phyloP scores from a whole-genome alignment of 2,113 vertebrate species.

The Echinops telfairi region DNA sequence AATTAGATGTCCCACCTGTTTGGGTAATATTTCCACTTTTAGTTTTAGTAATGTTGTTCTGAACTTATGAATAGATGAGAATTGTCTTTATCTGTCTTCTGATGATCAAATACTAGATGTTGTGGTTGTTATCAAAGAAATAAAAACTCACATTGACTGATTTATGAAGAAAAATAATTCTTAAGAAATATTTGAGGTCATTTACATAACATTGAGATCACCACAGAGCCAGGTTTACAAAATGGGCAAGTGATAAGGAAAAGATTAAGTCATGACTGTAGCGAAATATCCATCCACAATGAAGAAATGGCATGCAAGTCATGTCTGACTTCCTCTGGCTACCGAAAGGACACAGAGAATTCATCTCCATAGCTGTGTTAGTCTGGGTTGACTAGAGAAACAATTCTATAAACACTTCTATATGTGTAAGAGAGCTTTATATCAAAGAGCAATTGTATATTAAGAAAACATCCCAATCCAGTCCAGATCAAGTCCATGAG shows the following conservation, averaged over 20 bases:
- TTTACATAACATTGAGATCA: neutral
- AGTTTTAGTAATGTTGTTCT: neutral
- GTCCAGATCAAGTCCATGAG: too few relatives aligned
- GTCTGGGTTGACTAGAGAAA: too few relatives aligned
- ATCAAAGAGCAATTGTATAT: too few relatives aligned
- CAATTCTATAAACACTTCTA: too few relatives aligned
- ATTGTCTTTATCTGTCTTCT: slow-evolving; percentile 23
- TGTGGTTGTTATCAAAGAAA: slow-evolving; percentile 55
- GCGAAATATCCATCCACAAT: neutral
- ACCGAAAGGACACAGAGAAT: too few relatives aligned
- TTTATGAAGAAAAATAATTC: neutral
- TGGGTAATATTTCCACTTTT: slow-evolving; percentile 5
- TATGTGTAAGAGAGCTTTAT: too few relatives aligned
- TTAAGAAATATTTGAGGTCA: neutral
- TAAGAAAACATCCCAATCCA: too few relatives aligned
- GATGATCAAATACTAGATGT: neutral
- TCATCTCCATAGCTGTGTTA: too few relatives aligned
- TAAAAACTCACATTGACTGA: neutral
- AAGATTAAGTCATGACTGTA: neutral
- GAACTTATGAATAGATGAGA: slow-evolving; percentile 30
- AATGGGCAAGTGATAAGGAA: neutral
- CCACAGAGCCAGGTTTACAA: neutral
- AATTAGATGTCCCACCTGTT: neutral
- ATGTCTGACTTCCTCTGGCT: too few relatives aligned
- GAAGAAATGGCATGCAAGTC: too few relatives aligned